Evolutionary conservation across 2,888 invertebrate species (phyloP).

Genomic region (Drosophila acutilabella): DNA sequence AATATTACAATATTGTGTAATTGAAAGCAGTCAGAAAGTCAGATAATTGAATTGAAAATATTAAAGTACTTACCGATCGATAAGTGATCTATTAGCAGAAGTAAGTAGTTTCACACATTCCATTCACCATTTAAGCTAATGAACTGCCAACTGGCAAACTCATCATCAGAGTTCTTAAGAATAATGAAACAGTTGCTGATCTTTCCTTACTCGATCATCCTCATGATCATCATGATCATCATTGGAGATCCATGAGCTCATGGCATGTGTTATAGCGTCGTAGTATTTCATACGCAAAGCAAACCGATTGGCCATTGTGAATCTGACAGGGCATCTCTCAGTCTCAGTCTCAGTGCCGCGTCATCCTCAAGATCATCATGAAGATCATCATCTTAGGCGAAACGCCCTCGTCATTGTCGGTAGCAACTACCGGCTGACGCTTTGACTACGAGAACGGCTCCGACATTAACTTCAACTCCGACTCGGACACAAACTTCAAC

Average conservation of each 20-base stretch:
- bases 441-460: slow-evolving; percentile 18
- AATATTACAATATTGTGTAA: slow-evolving; percentile 3
- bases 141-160: slow-evolving; percentile 54
- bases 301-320: slow-evolving; percentile 66
- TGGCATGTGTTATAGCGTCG: slow-evolving; percentile 19
- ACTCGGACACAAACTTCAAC: background rate
- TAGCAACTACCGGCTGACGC: slow-evolving; percentile 76
- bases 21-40: slow-evolving; percentile 8
- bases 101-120: slow-evolving; percentile 68
- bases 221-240: slow-evolving; percentile 15
- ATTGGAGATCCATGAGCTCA: slow-evolving; percentile 34
- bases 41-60: slow-evolving; percentile 14
- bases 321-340: slow-evolving; percentile 50
- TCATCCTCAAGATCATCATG: slow-evolving; percentile 25
- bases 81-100: slow-evolving; percentile 71
- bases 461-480: background rate
- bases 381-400: slow-evolving; percentile 41
- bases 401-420: slow-evolving; percentile 73
- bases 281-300: slow-evolving; percentile 52
- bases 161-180: slow-evolving; percentile 21
- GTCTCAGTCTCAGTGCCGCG: slow-evolving; percentile 40
- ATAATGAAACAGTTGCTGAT: slow-evolving; percentile 24
- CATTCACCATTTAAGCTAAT: slow-evolving; percentile 71
- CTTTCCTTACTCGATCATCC: slow-evolving; percentile 25
- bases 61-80: slow-evolving; percentile 36